Percentiles rank a stretch among this genome's conserved stretches.
Conservation (phyloP, 2,888 invertebrate genomes). For the Hypomecis atomaria region DNA sequence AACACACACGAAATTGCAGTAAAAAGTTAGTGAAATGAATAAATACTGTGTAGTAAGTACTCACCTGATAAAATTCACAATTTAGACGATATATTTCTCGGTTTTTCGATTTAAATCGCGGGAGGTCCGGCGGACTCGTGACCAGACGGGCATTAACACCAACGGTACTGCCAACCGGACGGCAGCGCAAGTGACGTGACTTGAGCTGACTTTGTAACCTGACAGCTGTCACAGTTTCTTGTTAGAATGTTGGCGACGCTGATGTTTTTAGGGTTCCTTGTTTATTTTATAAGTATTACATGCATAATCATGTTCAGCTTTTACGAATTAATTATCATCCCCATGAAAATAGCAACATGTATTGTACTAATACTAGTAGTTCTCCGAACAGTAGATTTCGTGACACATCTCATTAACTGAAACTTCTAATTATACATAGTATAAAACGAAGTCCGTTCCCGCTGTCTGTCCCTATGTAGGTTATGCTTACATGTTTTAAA, state of each 20-base stretch:
- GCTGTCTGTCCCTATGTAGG: too few relatives aligned
- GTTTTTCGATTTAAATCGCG: conserved; percentile 41
- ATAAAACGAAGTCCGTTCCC: too few relatives aligned
- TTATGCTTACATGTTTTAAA: too few relatives aligned
- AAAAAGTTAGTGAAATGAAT: neutral
- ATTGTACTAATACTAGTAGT: too few relatives aligned
- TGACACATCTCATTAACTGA: too few relatives aligned
- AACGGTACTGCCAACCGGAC: conserved; percentile 68
- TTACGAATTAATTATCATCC: too few relatives aligned
- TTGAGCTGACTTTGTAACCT: neutral
- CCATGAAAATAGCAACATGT: too few relatives aligned
- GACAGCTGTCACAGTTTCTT: too few relatives aligned
- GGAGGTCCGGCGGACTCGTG: conserved; percentile 69
- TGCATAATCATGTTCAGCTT: neutral
- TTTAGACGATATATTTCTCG: conserved; percentile 43
- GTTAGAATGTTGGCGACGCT: conserved; percentile 6
- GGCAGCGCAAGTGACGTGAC: conserved; percentile 35
- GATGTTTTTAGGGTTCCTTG: conserved; percentile 16
- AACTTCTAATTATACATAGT: too few relatives aligned
- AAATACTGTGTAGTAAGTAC: conserved; percentile 20
- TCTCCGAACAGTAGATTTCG: too few relatives aligned
- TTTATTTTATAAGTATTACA: neutral
- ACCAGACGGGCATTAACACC: conserved; percentile 78
- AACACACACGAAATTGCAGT: conserved; percentile 17
- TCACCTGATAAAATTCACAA: conserved; percentile 45